Conservation (phyloP, 2,888 invertebrate genomes). For the Hydropsyche betteni region DNA sequence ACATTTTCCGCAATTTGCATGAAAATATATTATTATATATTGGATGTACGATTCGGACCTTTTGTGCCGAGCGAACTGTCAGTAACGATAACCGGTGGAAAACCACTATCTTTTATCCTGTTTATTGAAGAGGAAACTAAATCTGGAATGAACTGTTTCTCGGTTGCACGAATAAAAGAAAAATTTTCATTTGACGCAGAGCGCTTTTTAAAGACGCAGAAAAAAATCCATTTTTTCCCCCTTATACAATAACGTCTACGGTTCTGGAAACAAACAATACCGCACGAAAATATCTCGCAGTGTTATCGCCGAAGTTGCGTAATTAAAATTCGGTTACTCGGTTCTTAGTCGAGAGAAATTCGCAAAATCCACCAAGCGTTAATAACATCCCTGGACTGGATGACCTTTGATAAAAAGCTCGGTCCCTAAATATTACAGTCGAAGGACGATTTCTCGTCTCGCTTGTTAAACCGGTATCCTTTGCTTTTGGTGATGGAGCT, state of each 20-base stretch:
- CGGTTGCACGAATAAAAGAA: not conserved
- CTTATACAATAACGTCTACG: no score
- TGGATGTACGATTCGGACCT: not conserved
- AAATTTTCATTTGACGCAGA: not conserved
- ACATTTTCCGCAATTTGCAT: no score
- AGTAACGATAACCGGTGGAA: conserved; percentile 15
- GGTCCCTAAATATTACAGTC: no score
- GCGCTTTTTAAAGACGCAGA: not conserved
- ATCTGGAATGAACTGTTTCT: conserved; percentile 5
- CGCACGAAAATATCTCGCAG: no score
- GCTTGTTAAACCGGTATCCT: no score
- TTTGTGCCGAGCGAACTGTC: conserved; percentile 11
- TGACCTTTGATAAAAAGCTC: conserved; percentile 23
- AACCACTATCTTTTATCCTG: conserved; percentile 28
- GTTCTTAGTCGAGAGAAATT: not conserved
- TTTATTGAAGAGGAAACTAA: conserved; percentile 28
- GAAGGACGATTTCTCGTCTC: no score
- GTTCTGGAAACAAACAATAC: no score
- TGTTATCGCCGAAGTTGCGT: not conserved
- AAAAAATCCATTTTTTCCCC: no score
- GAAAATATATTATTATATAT: no score
- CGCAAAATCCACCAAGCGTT: not conserved
- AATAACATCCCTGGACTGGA: conserved; percentile 15
- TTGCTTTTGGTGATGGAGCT: no score
- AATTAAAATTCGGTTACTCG: not conserved